phyloP scores from a whole-genome alignment of 2,113 vertebrate genomes.

The Larimichthys polyactis region DNA sequence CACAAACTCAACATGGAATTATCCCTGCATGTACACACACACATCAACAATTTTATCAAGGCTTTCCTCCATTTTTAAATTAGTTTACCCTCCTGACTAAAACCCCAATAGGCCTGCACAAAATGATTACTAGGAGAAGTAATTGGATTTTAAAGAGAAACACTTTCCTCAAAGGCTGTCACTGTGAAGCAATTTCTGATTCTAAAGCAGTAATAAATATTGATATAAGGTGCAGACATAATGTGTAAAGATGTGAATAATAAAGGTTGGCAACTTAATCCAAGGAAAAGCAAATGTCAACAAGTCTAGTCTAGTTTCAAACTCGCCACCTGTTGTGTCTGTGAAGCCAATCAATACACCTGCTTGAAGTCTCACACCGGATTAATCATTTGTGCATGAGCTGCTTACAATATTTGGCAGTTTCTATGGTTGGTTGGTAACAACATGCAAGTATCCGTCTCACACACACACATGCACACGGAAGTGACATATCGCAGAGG shows the following conservation, averaged over 20 bases:
- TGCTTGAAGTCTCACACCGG: constrained; percentile 28
- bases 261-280: constrained; percentile 28
- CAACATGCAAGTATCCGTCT: constrained; percentile 6
- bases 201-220: constrained; percentile 54
- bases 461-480: neutral
- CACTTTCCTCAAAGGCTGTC: constrained; percentile 44
- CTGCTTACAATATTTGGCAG: constrained; percentile 19
- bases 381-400: constrained; percentile 32
- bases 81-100: constrained; percentile 58
- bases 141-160: constrained; percentile 68
- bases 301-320: constrained; percentile 1
- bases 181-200: constrained; percentile 37
- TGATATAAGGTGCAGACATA: constrained; percentile 53
- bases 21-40: constrained; percentile 36
- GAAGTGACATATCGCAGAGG: constrained; percentile 18
- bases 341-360: constrained; percentile 40
- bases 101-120: constrained; percentile 46
- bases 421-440: constrained; percentile 5
- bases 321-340: constrained; percentile 41
- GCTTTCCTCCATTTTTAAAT: constrained; percentile 62
- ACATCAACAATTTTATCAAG: constrained; percentile 61
- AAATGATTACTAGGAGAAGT: constrained; percentile 66
- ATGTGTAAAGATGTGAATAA: constrained; percentile 46
- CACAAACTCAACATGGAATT: constrained; percentile 14
- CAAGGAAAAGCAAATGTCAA: constrained; percentile 26